Evolutionary conservation across 2,888 invertebrate genomes (phyloP).

Genomic region (Synergus itoensis): DNA sequence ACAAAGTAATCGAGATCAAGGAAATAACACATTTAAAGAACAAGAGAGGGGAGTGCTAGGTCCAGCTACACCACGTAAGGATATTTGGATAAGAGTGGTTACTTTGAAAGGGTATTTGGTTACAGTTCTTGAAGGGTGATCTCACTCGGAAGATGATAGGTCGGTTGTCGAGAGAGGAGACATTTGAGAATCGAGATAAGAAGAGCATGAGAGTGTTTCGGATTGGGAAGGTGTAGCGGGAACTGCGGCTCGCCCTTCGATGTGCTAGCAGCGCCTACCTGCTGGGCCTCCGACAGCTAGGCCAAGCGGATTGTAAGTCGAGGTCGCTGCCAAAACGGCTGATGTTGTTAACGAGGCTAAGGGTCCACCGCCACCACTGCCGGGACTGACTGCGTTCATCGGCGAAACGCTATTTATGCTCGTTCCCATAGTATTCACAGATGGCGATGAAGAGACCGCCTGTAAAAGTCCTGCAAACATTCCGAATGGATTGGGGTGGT

Average conservation of each 20-base stretch:
- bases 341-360: conserved; percentile 75
- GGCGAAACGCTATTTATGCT: conserved; percentile 73
- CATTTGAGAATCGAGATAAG: conserved; percentile 49
- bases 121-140: background rate
- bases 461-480: conserved; percentile 76
- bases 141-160: conserved; percentile 42
- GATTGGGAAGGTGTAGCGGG: conserved; percentile 75
- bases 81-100: conserved; percentile 53
- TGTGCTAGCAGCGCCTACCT: conserved; percentile 82
- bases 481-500: conserved; percentile 74
- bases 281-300: conserved; percentile 88
- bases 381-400: conserved; percentile 80
- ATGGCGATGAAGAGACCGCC: conserved; percentile 72
- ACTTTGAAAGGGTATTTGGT: conserved; percentile 20
- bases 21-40: conserved; percentile 54
- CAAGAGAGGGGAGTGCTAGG: conserved; percentile 71
- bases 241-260: conserved; percentile 75
- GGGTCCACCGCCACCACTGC: conserved; percentile 74
- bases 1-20: conserved; percentile 62
- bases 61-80: conserved; percentile 76
- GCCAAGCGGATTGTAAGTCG: conserved; percentile 93
- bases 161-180: conserved; percentile 42
- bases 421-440: conserved; percentile 60
- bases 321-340: conserved; percentile 75
- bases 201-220: conserved; percentile 42